These are phyloP conservation scores for Oenanthe melanoleuca DNA, from an alignment of 2,113 vertebrate genomes.

Conservation along the genomic window DNA sequence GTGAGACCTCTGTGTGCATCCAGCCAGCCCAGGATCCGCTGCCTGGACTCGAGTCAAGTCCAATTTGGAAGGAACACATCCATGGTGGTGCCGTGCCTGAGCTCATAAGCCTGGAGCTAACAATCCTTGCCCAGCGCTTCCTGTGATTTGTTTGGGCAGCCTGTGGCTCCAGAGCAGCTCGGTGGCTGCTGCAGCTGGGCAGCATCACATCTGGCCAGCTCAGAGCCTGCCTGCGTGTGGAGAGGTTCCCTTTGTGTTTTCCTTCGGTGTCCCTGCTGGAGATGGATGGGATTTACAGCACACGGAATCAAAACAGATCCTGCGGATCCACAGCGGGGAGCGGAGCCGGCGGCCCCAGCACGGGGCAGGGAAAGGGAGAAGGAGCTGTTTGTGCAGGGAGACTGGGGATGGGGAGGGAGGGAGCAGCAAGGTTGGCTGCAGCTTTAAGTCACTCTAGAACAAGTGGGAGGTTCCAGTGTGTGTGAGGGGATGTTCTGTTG, in stretches of 20 bases:
- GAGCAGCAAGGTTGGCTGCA: neutral
- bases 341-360: fast-evolving
- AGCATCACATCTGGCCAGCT: constrained; percentile 10
- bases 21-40: neutral
- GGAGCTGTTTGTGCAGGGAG: neutral
- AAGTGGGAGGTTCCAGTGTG: neutral
- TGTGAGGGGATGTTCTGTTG: neutral
- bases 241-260: neutral
- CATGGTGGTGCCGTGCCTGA: neutral
- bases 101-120: neutral
- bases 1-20: neutral
- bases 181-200: neutral
- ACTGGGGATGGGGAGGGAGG: neutral
- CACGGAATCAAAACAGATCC: neutral
- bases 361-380: neutral
- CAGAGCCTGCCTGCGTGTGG: neutral
- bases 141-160: neutral
- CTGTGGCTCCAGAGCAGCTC: neutral
- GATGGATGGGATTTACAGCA: neutral
- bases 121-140: neutral
- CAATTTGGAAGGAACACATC: neutral
- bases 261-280: neutral
- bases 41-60: neutral
- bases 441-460: neutral
- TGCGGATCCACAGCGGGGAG: neutral